Conservation (phyloP, 1,140 invertebrate genomes). For the Ericerus pela region DNA sequence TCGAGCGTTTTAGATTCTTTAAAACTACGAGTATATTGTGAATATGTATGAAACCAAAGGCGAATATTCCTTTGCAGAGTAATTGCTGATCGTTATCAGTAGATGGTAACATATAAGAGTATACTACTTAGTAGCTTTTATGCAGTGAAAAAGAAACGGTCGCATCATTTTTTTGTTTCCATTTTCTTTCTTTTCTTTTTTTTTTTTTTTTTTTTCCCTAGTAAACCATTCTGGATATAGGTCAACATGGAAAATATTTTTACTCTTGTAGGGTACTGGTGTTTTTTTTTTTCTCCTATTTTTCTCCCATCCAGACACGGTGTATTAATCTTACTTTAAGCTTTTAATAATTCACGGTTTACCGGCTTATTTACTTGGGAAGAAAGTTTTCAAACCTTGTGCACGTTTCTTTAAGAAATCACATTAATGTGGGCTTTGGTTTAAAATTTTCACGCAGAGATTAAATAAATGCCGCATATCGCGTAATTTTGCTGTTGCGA, state of each 20-base stretch:
- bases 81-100: slow-evolving; percentile 7
- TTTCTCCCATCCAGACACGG: neutral
- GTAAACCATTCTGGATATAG: neutral
- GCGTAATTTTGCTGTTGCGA: too few relatives aligned
- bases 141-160: neutral
- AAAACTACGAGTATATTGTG: neutral
- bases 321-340: neutral
- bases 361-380: neutral
- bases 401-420: neutral
- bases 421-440: too few relatives aligned
- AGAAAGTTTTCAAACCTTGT: neutral
- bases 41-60: neutral
- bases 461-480: too few relatives aligned
- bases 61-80: slow-evolving; percentile 5
- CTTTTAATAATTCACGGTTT: neutral
- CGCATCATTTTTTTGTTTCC: too few relatives aligned
- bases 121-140: slow-evolving; percentile 5
- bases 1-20: neutral
- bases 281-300: too few relatives aligned
- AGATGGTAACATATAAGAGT: slow-evolving; percentile 4
- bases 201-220: neutral
- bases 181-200: neutral
- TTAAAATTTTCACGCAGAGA: too few relatives aligned
- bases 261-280: too few relatives aligned
- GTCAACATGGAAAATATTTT: slow-evolving; percentile 1